Evolutionary conservation across 2,113 vertebrate species (phyloP), one percentile per base, ranked within the genome.

Genomic region (Anseranas semipalmata): DNA sequence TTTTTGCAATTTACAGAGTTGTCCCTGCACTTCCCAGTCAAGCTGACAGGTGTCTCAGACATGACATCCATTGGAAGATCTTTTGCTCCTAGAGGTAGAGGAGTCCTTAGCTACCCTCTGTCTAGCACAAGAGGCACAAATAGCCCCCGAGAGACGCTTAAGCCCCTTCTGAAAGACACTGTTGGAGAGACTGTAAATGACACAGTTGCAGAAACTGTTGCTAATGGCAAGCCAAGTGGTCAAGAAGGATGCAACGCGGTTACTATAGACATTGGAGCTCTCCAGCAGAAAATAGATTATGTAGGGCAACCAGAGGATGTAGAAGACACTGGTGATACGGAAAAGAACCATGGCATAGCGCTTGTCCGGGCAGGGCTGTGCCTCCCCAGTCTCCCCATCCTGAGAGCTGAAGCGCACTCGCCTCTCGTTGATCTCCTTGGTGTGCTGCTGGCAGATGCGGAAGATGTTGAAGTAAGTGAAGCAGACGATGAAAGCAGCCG

Each of bases 171-270:
- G 99, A 98, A 99, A 99, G 96, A 99, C 99, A 90, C 99, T 99
- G 98, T 99, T 99, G 89, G 99, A 99, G 82, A 99, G 98, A 97
- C 99, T 99, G 96, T 99, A 99, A 98, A 99, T 99, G 92, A 99
- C 98, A 98, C 99, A 99, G 98, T 99, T 99, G 97, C 99, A 99
- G 98, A 99, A 99, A 97, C 99, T 99, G 98, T 99, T 99, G 98
- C 99, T 99, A 97, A 99, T 99, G 93, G 99, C 99, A 75, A 99
- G 98, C 99, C 99, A 99, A 92, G 99, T 99, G 90, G 99, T 99
- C 72, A 99, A 92, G 97, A 99, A 99, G 41, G 99, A 99, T 2
- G 98, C 99, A 2, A 98, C 85, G 3, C 98, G 98, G 95, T 98
- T 99, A 59, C 97, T 98, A 87, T 98, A 99, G 95, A 99, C 98